phyloP scores from a whole-genome alignment of 2,113 vertebrate genomes.

The Siniperca knerii region DNA sequence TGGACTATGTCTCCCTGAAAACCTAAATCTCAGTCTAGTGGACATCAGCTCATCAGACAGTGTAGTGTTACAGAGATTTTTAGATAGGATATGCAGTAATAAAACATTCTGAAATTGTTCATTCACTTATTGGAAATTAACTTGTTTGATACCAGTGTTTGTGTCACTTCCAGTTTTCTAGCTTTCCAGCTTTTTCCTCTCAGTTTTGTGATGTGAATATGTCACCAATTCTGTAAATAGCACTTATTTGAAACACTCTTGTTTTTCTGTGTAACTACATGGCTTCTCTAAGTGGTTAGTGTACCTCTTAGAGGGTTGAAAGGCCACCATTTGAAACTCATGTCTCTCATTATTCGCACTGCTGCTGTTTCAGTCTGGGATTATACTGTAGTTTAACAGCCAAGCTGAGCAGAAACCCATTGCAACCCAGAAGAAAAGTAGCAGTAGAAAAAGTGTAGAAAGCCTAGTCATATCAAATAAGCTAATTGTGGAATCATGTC shows the following conservation, averaged over 20 bases:
- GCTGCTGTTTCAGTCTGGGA: slow-evolving; percentile 7
- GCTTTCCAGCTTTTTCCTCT: not conserved
- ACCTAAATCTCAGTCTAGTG: slow-evolving; percentile 17
- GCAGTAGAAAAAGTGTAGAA: not conserved
- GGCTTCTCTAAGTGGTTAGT: not conserved
- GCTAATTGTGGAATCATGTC: not conserved
- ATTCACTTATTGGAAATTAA: not conserved
- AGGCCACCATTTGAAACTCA: slow-evolving; percentile 29
- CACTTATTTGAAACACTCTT: not conserved
- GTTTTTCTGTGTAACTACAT: not conserved
- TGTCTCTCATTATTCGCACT: slow-evolving; percentile 34
- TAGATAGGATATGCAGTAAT: not conserved
- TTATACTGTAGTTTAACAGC: not conserved
- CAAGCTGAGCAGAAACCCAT: not conserved
- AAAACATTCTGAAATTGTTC: not conserved
- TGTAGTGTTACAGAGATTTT: not conserved
- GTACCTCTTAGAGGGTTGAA: slow-evolving; percentile 16
- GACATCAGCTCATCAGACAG: not conserved
- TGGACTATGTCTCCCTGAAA: slow-evolving; percentile 27
- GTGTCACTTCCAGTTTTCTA: not conserved
- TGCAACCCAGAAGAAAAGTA: slow-evolving; percentile 6
- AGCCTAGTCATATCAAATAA: slow-evolving; percentile 4
- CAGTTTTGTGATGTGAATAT: not conserved
- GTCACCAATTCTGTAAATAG: slow-evolving; percentile 10
- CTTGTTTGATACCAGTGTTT: not conserved